These are phyloP conservation scores for Dolichallabes microphthalmus DNA, from an alignment of 2,113 vertebrate species.

Conservation along the genomic window DNA sequence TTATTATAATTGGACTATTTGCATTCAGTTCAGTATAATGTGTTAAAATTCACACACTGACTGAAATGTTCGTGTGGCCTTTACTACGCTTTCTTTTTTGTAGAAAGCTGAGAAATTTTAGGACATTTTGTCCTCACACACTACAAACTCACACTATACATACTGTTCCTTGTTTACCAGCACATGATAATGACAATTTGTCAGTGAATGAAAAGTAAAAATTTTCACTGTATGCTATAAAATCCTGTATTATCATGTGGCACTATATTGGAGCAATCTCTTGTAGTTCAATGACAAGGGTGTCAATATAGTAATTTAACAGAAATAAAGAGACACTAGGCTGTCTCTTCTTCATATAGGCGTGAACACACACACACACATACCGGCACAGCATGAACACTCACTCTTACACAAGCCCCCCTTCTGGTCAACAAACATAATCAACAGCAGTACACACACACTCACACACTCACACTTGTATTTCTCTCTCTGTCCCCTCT, in stretches of 20 bases:
- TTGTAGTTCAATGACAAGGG: background rate
- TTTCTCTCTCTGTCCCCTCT: conserved; percentile 2
- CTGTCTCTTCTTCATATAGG: background rate
- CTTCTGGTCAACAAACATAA: conserved; percentile 16
- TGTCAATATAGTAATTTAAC: background rate
- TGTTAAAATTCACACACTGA: conserved; percentile 10
- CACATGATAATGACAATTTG: background rate
- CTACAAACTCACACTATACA: background rate
- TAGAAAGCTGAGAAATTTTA: conserved; percentile 27
- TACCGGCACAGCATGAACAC: conserved; percentile 1
- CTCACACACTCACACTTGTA: conserved; percentile 8
- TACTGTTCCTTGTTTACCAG: conserved; percentile 6
- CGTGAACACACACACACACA: background rate
- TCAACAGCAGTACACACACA: conserved; percentile 32
- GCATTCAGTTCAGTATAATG: conserved; percentile 17
- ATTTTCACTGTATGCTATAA: background rate
- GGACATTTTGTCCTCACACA: conserved; percentile 24
- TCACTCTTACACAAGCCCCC: background rate
- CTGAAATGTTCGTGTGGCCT: conserved; percentile 3
- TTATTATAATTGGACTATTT: conserved; percentile 16
- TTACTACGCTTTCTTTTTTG: conserved; percentile 33
- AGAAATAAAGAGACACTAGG: conserved; percentile 10
- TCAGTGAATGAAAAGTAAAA: background rate
- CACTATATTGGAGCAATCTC: conserved; percentile 2
- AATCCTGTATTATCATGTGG: background rate